Evolutionary conservation across 1,140 invertebrate genomes (phyloP), one percentile per base, ranked within the genome.

Genomic region (Aphaenogaster ashmeadi): DNA sequence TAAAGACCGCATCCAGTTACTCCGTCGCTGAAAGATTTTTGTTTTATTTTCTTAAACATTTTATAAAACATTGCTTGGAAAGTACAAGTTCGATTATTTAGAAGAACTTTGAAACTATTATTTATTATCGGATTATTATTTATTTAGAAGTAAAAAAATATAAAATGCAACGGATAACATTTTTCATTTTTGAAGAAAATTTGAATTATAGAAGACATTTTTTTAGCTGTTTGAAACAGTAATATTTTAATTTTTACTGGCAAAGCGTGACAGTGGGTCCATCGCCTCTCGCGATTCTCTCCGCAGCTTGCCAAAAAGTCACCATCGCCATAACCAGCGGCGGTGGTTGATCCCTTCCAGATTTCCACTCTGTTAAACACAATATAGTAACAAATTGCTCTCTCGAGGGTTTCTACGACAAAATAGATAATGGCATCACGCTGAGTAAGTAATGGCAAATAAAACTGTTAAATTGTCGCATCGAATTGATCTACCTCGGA

Each of bases 1-100:
- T 93, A 93, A 21, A 92, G 86, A 36, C 92, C 91, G 21, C 92
- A 92, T 18, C 87, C 85, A 21, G 90, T 92, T 41, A 93, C 84
- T 11, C 92, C 91, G 18, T 92, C 90, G 56, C 92, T 92, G 54
- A 83, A 60, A 80, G 15, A 54, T 8, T 38, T 8, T 78, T 52
- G 5, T 18, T 60, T 38, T 85, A 69, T n/a, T 54, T 44, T 38
- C 54, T 15, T n/a, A 4, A 47, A 56, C 0, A n/a, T 69, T 81
- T 33, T 6, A 1, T 7, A 1, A 56, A 47, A 27, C 0, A 38
- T 62, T 47, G 0, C 11, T 33, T 27, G 13, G 0, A 58, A 47
- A 47, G 47, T 0, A 47, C 0, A 44, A 27, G 41, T 66, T 67
- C 21, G 6, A 64, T 44, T 77, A 50, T 81, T 78, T 71, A 15